Evolutionary conservation across 2,113 vertebrate species (phyloP).

Genomic region (Thryonomys swinderianus): DNA sequence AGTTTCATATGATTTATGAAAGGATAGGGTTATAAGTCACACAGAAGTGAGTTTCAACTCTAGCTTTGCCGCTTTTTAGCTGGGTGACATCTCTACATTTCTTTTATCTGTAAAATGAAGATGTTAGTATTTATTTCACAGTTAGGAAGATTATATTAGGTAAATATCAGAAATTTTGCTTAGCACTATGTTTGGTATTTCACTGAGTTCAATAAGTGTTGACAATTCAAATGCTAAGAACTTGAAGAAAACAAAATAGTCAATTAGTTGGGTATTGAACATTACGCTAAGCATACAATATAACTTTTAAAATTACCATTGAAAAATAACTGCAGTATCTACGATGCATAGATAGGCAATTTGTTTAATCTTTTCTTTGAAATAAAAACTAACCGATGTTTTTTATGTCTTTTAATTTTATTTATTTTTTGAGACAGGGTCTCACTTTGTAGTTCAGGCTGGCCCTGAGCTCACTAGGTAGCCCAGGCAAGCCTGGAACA

Average conservation of each 20-base stretch:
- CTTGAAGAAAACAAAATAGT: not conserved
- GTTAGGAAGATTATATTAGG: conserved; percentile 22
- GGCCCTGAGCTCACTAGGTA: too few relatives aligned
- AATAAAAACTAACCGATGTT: conserved; percentile 35
- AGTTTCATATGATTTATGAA: not conserved
- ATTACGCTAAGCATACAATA: not conserved
- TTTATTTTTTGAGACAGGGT: too few relatives aligned
- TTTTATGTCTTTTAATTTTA: too few relatives aligned
- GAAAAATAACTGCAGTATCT: not conserved
- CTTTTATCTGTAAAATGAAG: conserved; percentile 49
- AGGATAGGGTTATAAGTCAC: not conserved
- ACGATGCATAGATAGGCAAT: not conserved
- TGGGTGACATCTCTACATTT: not conserved
- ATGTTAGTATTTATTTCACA: conserved; percentile 25
- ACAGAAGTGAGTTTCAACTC: not conserved
- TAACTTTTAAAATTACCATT: not conserved
- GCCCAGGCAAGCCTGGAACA: too few relatives aligned
- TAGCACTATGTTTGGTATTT: not conserved
- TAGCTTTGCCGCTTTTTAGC: not conserved
- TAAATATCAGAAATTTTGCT: not conserved
- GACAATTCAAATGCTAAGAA: not conserved
- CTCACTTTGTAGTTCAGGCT: too few relatives aligned
- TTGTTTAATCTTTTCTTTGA: conserved; percentile 31
- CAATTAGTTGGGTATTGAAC: conserved; percentile 18
- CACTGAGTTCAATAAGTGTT: conserved; percentile 3